Evolutionary conservation across 1,140 invertebrate genomes (phyloP).

Genomic region (Dendroctonus ponderosae): DNA sequence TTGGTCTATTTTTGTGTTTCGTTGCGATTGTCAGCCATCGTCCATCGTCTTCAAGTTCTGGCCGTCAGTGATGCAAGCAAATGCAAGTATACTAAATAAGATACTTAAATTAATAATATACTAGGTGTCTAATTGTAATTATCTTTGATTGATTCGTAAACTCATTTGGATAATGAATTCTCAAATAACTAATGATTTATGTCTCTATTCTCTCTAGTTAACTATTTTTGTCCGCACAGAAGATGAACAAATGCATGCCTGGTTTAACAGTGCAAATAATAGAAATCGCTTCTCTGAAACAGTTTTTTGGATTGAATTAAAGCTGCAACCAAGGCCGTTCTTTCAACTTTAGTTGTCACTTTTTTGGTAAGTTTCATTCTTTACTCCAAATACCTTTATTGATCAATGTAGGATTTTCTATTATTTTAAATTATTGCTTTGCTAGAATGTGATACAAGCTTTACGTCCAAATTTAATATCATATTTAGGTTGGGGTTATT

Average conservation of each 20-base stretch:
- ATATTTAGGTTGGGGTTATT: background rate
- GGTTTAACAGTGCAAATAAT: constrained; percentile 9
- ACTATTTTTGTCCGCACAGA: constrained; percentile 9
- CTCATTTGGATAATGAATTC: no score
- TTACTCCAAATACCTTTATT: background rate
- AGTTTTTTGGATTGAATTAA: constrained; percentile 29
- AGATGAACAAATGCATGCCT: constrained; percentile 26
- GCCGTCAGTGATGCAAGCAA: no score
- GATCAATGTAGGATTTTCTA: background rate
- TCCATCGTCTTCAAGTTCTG: no score
- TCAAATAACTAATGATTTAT: no score
- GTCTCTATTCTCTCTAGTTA: constrained; percentile 2
- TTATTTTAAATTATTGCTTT: background rate
- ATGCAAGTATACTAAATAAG: no score
- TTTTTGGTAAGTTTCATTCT: constrained; percentile 21
- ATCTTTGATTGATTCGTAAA: no score
- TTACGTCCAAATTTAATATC: background rate
- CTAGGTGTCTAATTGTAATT: no score
- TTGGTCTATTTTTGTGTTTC: no score
- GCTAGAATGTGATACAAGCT: background rate
- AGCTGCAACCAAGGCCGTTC: constrained; percentile 18
- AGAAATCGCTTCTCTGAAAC: constrained; percentile 17
- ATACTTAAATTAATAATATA: no score
- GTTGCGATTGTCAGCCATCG: no score
- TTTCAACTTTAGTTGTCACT: constrained; percentile 26